Evolutionary conservation across 1,140 invertebrate species (phyloP).

Genomic region (Sycobia sp.): DNA sequence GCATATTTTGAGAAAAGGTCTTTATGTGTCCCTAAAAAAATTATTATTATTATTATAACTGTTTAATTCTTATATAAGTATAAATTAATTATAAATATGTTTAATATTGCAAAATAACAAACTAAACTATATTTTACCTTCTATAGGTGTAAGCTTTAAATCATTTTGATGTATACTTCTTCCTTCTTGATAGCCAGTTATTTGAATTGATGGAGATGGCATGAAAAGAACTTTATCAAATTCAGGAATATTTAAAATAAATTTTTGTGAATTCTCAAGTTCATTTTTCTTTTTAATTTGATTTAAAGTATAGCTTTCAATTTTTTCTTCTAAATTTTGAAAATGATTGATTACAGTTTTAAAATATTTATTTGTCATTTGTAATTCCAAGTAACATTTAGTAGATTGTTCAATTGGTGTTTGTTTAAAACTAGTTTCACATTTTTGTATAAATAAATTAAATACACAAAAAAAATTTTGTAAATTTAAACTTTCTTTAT

Average conservation of each 20-base stretch:
- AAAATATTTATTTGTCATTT: constrained; percentile 41
- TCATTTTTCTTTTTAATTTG: not conserved
- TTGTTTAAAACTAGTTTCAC: constrained; percentile 28
- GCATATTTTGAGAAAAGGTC: constrained; percentile 46
- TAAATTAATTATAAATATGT: constrained; percentile 5
- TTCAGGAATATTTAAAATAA: constrained; percentile 11
- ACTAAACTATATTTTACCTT: constrained; percentile 38
- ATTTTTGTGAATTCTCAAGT: not conserved
- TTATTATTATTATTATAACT: not conserved
- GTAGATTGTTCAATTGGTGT: constrained; percentile 37
- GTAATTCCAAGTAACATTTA: constrained; percentile 41
- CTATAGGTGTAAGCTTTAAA: constrained; percentile 47
- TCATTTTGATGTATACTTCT: constrained; percentile 36
- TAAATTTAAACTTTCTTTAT: constrained; percentile 40
- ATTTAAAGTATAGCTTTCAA: constrained; percentile 1
- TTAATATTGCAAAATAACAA: not conserved
- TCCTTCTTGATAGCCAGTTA: constrained; percentile 37
- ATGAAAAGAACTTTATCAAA: constrained; percentile 42
- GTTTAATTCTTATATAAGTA: not conserved
- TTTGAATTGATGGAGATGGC: constrained; percentile 46
- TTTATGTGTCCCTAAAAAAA: constrained; percentile 41
- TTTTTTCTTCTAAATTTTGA: constrained; percentile 31
- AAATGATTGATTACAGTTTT: constrained; percentile 37
- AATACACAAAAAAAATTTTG: constrained; percentile 42
- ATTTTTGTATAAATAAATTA: constrained; percentile 37